Evolutionary conservation across 2,888 invertebrate genomes (phyloP).

Genomic region (Caenorhabditis sp.): DNA sequence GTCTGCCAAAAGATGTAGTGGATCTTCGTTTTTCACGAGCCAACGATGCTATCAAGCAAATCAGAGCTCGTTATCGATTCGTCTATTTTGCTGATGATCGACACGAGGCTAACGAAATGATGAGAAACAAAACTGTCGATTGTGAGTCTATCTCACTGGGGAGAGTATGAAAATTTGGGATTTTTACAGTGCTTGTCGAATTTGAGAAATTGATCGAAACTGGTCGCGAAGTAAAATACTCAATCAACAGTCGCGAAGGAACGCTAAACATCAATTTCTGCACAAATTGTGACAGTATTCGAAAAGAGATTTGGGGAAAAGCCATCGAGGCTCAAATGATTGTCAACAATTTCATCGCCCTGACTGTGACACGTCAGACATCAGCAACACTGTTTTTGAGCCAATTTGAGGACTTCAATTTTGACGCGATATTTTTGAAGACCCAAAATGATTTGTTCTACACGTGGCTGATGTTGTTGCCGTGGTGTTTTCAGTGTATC

Average conservation of each 20-base stretch:
- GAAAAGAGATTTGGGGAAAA: slow-evolving; percentile 21
- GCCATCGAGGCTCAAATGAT: slow-evolving; percentile 28
- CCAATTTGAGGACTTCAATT: background rate
- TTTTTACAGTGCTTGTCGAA: background rate
- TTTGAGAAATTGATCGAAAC: background rate
- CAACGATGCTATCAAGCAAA: background rate
- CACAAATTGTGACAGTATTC: slow-evolving; percentile 15
- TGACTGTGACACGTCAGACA: slow-evolving; percentile 4
- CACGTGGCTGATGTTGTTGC: slow-evolving; percentile 20
- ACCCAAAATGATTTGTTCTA: slow-evolving; percentile 19
- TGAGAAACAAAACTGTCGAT: background rate
- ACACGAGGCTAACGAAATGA: background rate
- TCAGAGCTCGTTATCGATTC: background rate
- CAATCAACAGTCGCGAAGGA: background rate
- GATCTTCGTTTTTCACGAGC: background rate
- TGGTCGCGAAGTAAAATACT: background rate
- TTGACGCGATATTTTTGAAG: slow-evolving; percentile 9
- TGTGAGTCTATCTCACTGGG: background rate
- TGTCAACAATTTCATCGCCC: slow-evolving; percentile 20
- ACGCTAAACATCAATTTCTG: slow-evolving; percentile 5
- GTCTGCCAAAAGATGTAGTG: background rate
- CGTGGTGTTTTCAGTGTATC: slow-evolving; percentile 17
- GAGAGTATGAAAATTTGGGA: no score
- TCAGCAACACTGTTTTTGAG: background rate
- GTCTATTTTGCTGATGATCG: background rate